Evolutionary conservation across 1,140 invertebrate genomes (phyloP).

Genomic region (Mesaphorura yosii): DNA sequence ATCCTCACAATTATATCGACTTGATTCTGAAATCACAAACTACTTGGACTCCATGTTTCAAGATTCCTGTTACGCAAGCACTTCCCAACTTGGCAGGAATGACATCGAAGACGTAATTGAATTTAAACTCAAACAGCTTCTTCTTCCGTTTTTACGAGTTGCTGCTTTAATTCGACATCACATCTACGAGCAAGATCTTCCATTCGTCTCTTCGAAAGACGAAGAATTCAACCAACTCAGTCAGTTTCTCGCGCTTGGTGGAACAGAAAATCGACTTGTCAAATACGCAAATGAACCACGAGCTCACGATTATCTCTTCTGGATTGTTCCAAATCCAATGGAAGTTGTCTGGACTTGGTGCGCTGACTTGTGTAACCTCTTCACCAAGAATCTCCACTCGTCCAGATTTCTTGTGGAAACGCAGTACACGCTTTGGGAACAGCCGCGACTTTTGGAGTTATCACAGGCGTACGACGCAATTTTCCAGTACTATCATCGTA

Average conservation of each 20-base stretch:
- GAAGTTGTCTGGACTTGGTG: slow-evolving; percentile 46
- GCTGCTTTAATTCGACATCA: slow-evolving; percentile 72
- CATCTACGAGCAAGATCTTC: slow-evolving; percentile 68
- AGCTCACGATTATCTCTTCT: slow-evolving; percentile 28
- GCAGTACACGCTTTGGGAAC: slow-evolving; percentile 59
- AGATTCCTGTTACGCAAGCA: too few relatives aligned
- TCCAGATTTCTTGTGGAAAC: slow-evolving; percentile 51
- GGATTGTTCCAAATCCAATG: slow-evolving; percentile 26
- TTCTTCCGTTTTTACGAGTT: slow-evolving; percentile 71
- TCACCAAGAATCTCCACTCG: slow-evolving; percentile 43
- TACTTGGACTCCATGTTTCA: too few relatives aligned
- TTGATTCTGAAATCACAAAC: too few relatives aligned
- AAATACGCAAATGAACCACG: slow-evolving; percentile 7
- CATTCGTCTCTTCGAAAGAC: slow-evolving; percentile 33
- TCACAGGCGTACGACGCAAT: slow-evolving; percentile 84
- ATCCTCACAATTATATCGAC: slow-evolving; percentile 10
- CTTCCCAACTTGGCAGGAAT: background rate
- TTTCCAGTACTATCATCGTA: slow-evolving; percentile 85
- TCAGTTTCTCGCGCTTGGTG: slow-evolving; percentile 34
- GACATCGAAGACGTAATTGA: slow-evolving; percentile 36
- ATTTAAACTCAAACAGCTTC: slow-evolving; percentile 57
- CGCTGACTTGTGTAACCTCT: slow-evolving; percentile 47
- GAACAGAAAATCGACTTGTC: slow-evolving; percentile 55
- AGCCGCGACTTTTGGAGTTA: slow-evolving; percentile 66
- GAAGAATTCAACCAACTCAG: slow-evolving; percentile 23